Percentiles rank a stretch among this genome's conserved stretches.
Evolutionary conservation across 2,797 vertebrate species (phyloP).

Genomic region (Sylvia borin): DNA sequence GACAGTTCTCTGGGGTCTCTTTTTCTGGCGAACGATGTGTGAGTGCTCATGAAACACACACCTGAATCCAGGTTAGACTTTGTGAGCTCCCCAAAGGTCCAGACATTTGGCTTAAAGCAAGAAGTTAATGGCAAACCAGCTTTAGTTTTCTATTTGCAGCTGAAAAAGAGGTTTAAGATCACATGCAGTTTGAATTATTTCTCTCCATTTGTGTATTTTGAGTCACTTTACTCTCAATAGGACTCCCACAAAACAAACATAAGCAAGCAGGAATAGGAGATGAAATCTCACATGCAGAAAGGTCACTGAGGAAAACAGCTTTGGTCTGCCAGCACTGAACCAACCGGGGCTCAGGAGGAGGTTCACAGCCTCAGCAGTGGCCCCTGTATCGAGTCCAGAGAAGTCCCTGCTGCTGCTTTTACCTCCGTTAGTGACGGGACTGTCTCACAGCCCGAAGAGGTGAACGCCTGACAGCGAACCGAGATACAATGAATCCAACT

Average conservation of each 20-base stretch:
- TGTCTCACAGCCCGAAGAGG: not conserved
- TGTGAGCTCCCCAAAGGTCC: not conserved
- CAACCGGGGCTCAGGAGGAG: not conserved
- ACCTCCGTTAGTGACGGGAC: too few species aligned
- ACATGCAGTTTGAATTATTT: not conserved
- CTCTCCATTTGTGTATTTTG: not conserved
- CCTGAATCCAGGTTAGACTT: not conserved
- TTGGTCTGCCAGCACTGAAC: not conserved
- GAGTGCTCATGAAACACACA: accelerated
- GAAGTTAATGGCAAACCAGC: not conserved
- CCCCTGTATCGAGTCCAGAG: not conserved
- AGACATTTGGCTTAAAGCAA: not conserved
- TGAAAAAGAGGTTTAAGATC: not conserved
- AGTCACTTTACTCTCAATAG: not conserved
- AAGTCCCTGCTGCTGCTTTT: not conserved
- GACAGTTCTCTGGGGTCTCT: not conserved
- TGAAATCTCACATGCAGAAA: not conserved
- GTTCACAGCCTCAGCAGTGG: not conserved
- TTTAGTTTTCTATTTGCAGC: not conserved
- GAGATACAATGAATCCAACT: accelerated
- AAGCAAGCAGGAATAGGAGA: not conserved
- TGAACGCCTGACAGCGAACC: not conserved
- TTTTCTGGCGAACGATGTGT: not conserved
- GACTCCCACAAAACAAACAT: not conserved
- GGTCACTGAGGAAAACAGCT: not conserved